Evolutionary conservation across 1,140 invertebrate genomes (phyloP), one percentile per base, ranked within the genome.

Genomic region (Lamellibrachia luymesi): DNA sequence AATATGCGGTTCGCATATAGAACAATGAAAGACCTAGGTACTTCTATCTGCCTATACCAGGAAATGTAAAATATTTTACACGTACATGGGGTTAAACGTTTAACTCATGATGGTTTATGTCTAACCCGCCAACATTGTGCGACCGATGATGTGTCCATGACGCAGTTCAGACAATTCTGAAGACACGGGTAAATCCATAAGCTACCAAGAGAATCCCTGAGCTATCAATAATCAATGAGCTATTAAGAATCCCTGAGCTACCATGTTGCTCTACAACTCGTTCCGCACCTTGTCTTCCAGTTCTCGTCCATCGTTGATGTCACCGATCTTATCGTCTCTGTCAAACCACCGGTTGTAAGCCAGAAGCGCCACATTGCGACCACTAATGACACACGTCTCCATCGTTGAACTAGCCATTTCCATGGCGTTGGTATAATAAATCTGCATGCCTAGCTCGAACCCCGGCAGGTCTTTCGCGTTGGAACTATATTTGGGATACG

Each of bases 361-460:
- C 90, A 97, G 95, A 92, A 97, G 95, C 27, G 97, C 97, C 56
- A 97, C 97, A 96, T 98, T 98, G 95, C 97, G 97, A 1, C 96
- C 97, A 91, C 96, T 97, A 93, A 98, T 97, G 27, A 97, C 96
- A 95, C 97, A 97, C 97, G 98, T 98, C 96, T 98, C 97, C 97
- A 98, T 98, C 0, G 97, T 97, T 95, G 97, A 97, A 2, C 97
- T 97, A 17, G 97, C 97, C 97, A 97, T 97, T 95, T 98, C 97
- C 92, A 98, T 97, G 10, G 97, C 97, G 96, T 98, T 98, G 0
- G 97, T 94, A 94, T 98, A 97, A 95, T 97, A 98, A 50, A 98
- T 93, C 10, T 96, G 95, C 92, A 97, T 96, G 94, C 97, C 95
- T 0, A 97, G 94, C 91, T 97, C 95, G 95, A 98, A 97, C 89